A percentile compares a stretch with the other conserved stretches of the same genome.
phyloP scores from a whole-genome alignment of 1,140 invertebrate genomes.

The Tetranychus cinnabarinus region DNA sequence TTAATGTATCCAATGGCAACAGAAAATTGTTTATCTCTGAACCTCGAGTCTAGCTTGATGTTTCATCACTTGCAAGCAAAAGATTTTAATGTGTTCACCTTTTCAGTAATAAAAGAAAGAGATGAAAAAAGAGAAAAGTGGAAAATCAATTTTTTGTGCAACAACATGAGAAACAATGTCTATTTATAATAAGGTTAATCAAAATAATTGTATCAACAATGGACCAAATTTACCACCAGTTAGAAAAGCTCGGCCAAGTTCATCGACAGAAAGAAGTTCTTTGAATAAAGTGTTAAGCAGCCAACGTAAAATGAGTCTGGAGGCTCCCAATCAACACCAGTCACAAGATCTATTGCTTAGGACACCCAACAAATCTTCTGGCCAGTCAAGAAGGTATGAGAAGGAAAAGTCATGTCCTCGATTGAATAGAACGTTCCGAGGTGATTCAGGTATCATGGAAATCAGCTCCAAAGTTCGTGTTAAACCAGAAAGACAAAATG shows the following conservation, averaged over 20 bases:
- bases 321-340: background rate
- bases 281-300: background rate
- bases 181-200: no score
- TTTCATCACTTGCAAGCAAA: no score
- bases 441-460: background rate
- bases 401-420: background rate
- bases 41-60: no score
- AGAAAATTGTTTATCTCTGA: no score
- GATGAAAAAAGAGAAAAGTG: no score
- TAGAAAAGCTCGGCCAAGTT: background rate
- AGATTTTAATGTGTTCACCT: no score
- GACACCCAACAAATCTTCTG: background rate
- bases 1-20: no score
- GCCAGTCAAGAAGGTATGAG: background rate
- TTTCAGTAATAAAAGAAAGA: no score
- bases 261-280: background rate
- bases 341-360: background rate
- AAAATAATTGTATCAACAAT: background rate
- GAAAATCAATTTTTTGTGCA: no score
- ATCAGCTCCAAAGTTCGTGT: background rate
- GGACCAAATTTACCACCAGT: background rate
- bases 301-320: background rate
- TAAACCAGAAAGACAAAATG: background rate
- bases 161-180: no score
- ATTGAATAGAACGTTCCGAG: background rate